Percentiles rank a stretch among this genome's conserved stretches.
phyloP scores from a whole-genome alignment of 2,113 vertebrate species.

The Donacobius atricapilla region DNA sequence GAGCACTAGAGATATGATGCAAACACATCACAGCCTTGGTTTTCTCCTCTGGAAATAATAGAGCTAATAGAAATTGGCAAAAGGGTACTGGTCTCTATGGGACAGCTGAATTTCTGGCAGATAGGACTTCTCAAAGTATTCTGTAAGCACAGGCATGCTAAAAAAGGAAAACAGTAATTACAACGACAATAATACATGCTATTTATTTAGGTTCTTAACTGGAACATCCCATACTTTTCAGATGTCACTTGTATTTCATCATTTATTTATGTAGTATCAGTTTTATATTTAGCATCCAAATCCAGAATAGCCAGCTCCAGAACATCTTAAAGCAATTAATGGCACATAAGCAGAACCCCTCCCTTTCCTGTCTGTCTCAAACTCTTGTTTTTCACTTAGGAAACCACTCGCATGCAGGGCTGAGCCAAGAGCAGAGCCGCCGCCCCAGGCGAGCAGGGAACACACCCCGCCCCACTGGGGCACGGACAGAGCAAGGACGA shows the following conservation, averaged over 20 bases:
- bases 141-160: background rate
- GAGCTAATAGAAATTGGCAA: background rate
- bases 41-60: background rate
- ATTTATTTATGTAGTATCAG: constrained; percentile 47
- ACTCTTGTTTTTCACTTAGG: constrained; percentile 16
- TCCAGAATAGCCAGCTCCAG: background rate
- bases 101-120: background rate
- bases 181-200: background rate
- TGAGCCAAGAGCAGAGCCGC: background rate
- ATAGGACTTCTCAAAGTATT: background rate
- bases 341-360: background rate
- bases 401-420: background rate
- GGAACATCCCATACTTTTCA: background rate
- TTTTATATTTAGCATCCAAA: constrained; percentile 39
- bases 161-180: background rate
- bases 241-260: constrained; percentile 38
- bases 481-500: accelerated
- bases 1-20: background rate
- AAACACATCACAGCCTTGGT: background rate
- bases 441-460: background rate
- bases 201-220: constrained; percentile 32
- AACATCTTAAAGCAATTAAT: constrained; percentile 53
- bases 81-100: background rate
- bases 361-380: constrained; percentile 46
- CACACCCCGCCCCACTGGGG: background rate